Evolutionary conservation across 2,113 vertebrate species (phyloP).

Genomic region (Alexandromys fortis): DNA sequence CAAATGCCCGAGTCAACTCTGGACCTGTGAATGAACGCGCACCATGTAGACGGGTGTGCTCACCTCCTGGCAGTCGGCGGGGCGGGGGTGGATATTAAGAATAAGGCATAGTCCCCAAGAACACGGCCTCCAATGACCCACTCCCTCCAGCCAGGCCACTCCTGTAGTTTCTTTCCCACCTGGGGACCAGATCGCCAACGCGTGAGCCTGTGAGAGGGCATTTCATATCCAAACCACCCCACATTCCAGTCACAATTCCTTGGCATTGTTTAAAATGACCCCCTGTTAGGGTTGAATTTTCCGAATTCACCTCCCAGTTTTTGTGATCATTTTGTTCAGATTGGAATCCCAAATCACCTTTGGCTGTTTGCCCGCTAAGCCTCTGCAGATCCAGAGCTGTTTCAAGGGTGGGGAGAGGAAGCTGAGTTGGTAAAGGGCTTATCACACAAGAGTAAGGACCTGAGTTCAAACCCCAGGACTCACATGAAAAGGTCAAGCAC

Average conservation of each 20-base stretch:
- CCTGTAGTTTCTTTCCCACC: too few species aligned
- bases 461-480: background rate
- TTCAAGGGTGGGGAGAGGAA: background rate
- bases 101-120: background rate
- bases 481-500: background rate
- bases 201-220: background rate
- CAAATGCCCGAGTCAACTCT: background rate
- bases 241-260: background rate
- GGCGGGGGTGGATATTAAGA: background rate
- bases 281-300: background rate
- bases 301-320: background rate
- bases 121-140: background rate
- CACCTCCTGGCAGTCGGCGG: background rate
- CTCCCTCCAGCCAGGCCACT: background rate
- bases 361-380: background rate
- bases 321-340: slow-evolving; percentile 6
- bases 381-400: background rate
- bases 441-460: background rate
- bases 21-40: background rate
- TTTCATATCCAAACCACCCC: background rate
- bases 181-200: too few species aligned
- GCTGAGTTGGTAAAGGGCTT: background rate
- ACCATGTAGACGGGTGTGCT: background rate
- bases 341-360: background rate
- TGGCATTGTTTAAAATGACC: background rate